Evolutionary conservation across 64 coral and sea anemone species (phyloP).

Genomic region (Dendrophyllia cribrosa): DNA sequence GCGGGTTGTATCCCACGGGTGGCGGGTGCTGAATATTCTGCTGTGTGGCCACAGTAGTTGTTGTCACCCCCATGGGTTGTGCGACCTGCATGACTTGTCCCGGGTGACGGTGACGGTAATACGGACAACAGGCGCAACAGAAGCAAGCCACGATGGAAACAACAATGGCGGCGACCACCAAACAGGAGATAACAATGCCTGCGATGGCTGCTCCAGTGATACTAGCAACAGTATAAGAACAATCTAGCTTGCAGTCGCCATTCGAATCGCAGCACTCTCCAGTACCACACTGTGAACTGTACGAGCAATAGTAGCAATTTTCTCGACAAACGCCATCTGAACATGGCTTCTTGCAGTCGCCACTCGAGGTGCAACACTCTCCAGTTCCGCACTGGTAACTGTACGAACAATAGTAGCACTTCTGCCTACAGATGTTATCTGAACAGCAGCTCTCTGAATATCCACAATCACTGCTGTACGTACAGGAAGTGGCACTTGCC

Average conservation of each 20-base stretch:
- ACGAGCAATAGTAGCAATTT: too few species aligned
- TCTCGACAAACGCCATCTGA: too few species aligned
- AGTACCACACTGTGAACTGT: neutral
- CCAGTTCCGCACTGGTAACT: neutral
- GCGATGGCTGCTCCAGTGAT: neutral
- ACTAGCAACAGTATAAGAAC: neutral
- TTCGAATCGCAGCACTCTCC: neutral
- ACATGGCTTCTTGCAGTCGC: neutral
- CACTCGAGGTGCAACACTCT: neutral
- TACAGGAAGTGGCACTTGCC: neutral
- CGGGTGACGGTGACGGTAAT: neutral
- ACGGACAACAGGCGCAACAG: constrained; percentile 17
- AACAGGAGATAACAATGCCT: neutral
- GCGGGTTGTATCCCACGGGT: neutral
- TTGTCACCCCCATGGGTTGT: neutral
- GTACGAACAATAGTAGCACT: neutral
- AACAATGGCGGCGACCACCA: neutral
- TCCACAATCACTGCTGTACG: neutral
- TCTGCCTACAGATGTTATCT: neutral
- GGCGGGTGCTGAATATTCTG: neutral
- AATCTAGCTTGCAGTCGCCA: neutral
- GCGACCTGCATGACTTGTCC: neutral
- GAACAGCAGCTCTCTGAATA: neutral
- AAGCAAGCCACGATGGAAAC: neutral
- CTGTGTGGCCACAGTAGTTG: neutral